Evolutionary conservation across 2,888 invertebrate species (phyloP).

Genomic region (Aspidiotus destructor): DNA sequence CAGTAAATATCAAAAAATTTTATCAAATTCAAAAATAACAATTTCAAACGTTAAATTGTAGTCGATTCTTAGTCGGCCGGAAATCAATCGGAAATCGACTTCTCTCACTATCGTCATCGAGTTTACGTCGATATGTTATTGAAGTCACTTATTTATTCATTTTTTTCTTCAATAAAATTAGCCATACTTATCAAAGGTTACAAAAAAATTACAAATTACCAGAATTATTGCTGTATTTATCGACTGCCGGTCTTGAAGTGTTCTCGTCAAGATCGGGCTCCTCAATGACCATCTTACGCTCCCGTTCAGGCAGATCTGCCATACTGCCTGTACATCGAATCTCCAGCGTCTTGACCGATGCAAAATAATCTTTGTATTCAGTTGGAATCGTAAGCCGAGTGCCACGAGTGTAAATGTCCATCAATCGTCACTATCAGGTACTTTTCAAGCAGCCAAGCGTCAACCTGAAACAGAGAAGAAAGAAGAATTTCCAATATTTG

Average conservation of each 20-base stretch:
- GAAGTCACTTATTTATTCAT: too few relatives aligned
- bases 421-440: slow-evolving; percentile 33
- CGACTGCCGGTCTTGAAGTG: slow-evolving; percentile 14
- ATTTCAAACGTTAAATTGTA: too few relatives aligned
- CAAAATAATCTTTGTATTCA: slow-evolving; percentile 20
- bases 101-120: too few relatives aligned
- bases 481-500: too few relatives aligned
- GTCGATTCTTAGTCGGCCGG: too few relatives aligned
- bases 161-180: too few relatives aligned
- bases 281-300: slow-evolving; percentile 15
- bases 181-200: too few relatives aligned
- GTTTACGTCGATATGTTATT: too few relatives aligned
- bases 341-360: slow-evolving; percentile 10
- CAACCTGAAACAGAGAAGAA: slow-evolving; percentile 23
- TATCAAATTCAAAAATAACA: too few relatives aligned
- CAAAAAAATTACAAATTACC: too few relatives aligned
- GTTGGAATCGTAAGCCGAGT: slow-evolving; percentile 33
- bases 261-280: not conserved
- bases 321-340: slow-evolving; percentile 28
- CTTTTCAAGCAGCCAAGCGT: slow-evolving; percentile 27
- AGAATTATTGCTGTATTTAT: slow-evolving; percentile 24
- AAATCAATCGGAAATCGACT: too few relatives aligned
- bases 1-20: too few relatives aligned
- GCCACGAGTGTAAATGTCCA: slow-evolving; percentile 32
- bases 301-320: slow-evolving; percentile 21